A percentile compares a stretch with the other conserved stretches of the same genome.
Evolutionary conservation across 2,888 invertebrate species (phyloP).

Genomic region (Labia minor): DNA sequence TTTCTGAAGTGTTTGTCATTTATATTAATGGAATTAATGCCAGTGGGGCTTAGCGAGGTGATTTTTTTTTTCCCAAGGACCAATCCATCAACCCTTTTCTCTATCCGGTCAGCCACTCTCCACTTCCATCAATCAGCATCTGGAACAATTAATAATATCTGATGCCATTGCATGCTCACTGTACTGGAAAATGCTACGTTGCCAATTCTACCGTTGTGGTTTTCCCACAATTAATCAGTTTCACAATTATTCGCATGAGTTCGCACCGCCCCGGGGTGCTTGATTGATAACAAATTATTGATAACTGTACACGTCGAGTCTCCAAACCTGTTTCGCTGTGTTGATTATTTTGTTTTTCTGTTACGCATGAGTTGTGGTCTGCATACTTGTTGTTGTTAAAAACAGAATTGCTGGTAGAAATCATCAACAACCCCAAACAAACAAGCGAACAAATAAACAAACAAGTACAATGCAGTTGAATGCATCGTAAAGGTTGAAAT

Average conservation of each 20-base stretch:
- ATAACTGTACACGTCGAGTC: background rate
- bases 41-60: no score
- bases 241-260: conserved; percentile 20
- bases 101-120: background rate
- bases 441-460: background rate
- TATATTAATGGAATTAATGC: no score
- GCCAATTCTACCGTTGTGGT: background rate
- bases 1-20: no score
- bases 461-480: background rate
- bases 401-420: background rate
- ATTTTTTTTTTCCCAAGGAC: background rate
- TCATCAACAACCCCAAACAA: background rate
- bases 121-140: background rate
- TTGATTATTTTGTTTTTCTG: background rate
- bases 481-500: background rate
- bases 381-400: background rate
- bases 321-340: background rate
- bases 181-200: background rate
- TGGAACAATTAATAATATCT: background rate
- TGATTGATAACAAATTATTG: background rate
- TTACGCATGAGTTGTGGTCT: background rate
- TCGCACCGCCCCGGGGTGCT: background rate
- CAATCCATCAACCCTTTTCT: background rate
- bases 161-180: background rate
- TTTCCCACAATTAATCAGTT: conserved; percentile 26